Base-by-base conservation (phyloP, 2,113 vertebrate genomes). In the Strix aluco region DNA sequence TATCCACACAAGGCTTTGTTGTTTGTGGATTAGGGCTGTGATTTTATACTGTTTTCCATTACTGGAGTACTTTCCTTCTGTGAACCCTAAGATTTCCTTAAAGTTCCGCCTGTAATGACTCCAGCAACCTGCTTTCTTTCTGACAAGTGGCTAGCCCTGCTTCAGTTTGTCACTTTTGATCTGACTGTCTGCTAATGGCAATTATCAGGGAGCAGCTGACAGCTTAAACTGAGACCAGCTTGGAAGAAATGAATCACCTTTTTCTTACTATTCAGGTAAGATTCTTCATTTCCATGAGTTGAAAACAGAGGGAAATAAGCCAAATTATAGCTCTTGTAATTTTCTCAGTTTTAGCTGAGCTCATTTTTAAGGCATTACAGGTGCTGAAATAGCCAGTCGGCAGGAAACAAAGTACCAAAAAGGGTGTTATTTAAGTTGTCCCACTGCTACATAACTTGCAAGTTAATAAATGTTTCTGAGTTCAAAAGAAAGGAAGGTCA, bases 401-500 rank as follows among this genome's bases (percentile, higher is more conserved):
- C 44, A 87, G 61, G 74, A 80, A 95, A 46, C 18, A 32, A 84
- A 94, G 34, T 25, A 75, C 34, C 20, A 15, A 57, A 65, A n/a
- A n/a, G 17, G 23, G 44, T 34, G 52, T 55, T 86, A 23, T 54
- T 88, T 55, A 82, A 81, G 54, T 85, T 90, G 54, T 88, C 15
- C 54, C 34, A 10, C 32, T 90, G 67, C 74, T 94, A 47, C 66
- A 67, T 95, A 94, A 80, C 78, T 91, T 88, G 27, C 6, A 73
- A 85, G 84, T 96, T 95, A 96, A 96, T 94, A 69, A 92, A 38
- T 95, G 78, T 95, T 97, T 66, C 54, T 6, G 34, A 95, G 92
- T 86, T 97, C 89, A 94, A 82, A 97, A 88, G 91, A 91, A 54
- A 94, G 92, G 83, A 95, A 95, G 92, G 86, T 91, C 91, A 96